Evolutionary conservation across 2,888 invertebrate genomes (phyloP), one percentile per base, ranked within the genome.

Genomic region (Alviniconcha strummeri): DNA sequence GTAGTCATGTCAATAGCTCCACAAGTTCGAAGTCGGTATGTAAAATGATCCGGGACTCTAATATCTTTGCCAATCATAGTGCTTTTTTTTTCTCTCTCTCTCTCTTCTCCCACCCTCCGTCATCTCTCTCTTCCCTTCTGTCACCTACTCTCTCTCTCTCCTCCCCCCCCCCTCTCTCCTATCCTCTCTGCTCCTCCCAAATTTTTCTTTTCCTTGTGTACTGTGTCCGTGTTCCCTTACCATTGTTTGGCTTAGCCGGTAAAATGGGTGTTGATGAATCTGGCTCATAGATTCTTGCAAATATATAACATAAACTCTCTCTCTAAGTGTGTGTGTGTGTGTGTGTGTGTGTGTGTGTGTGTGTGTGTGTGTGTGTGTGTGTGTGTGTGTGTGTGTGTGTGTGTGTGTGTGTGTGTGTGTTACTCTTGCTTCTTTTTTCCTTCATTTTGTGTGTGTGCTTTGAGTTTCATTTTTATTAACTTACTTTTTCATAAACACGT

Each of bases 271-370:
- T n/a, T n/a, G n/a, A n/a, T n/a, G n/a, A n/a, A n/a, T n/a, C n/a
- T n/a, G n/a, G n/a, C n/a, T n/a, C n/a, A n/a, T n/a, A n/a, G n/a
- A n/a, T n/a, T n/a, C n/a, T n/a, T n/a, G n/a, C n/a, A n/a, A n/a
- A n/a, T n/a, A n/a, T 54, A 7, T 7, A 11, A 15, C 9, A 11
- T 69, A n/a, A 5, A 7, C 17, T 69, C n/a, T 5, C 69, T 69
- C 5, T 15, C n/a, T 69, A 60, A 13, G 60, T 60, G 60, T 60
- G 60, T 60, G 60, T 69, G 69, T 69, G 69, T 69, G 69, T 15
- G 69, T 69, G 17, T 17, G 69, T 69, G 69, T 69, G 69, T 69
- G 69, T 69, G 17, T 69, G 69, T 69, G 69, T 69, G 69, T 69
- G 17, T 69, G 17, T 6, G 17, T 69, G 17, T 69, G 17, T 69